Percentiles rank a stretch among this genome's conserved stretches.
These are phyloP conservation scores for Hyperoodon ampullatus DNA, from an alignment of 2,113 vertebrate species.

Conservation along the genomic window DNA sequence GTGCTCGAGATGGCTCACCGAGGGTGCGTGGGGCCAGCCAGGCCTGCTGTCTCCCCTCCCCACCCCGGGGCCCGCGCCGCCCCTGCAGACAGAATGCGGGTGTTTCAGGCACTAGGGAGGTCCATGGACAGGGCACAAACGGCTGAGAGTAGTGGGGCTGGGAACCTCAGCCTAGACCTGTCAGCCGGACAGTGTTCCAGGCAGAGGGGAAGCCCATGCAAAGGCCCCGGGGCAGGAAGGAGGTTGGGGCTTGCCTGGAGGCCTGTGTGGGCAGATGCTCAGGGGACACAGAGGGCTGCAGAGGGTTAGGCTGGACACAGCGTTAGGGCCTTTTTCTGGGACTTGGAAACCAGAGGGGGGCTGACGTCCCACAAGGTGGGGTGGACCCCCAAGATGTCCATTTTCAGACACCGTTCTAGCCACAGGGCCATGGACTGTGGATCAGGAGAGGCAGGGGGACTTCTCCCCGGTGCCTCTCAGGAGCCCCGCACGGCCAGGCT, in stretches of 20 bases:
- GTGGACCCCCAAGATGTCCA: rapidly evolving
- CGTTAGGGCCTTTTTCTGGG: background rate
- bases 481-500: background rate
- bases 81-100: background rate
- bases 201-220: rapidly evolving
- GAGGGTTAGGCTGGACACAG: background rate
- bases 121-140: background rate
- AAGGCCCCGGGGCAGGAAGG: background rate
- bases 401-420: background rate
- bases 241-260: background rate
- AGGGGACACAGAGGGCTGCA: background rate
- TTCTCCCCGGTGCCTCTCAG: background rate
- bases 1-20: rapidly evolving
- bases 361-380: too few relatives aligned
- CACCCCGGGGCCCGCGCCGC: rapidly evolving
- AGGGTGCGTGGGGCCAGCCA: too few relatives aligned
- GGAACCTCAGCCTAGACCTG: background rate
- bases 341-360: background rate
- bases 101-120: rapidly evolving
- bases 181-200: rapidly evolving
- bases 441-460: rapidly evolving
- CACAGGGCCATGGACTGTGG: rapidly evolving
- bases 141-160: rapidly evolving
- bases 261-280: background rate
- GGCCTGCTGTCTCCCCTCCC: background rate